Base-by-base conservation (phyloP, 2,888 invertebrate genomes). In the Erebia palarica region DNA sequence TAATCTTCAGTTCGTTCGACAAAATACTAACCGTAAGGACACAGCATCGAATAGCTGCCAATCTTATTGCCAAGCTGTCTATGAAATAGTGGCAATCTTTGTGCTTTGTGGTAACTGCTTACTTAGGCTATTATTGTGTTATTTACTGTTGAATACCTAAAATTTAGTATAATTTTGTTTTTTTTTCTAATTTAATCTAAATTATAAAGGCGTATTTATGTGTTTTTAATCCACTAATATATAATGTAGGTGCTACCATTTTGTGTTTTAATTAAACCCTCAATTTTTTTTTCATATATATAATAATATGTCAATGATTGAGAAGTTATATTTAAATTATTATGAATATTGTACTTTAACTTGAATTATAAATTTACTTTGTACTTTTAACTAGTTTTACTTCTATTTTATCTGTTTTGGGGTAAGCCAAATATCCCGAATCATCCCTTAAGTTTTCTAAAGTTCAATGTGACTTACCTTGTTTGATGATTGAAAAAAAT, bases 381-480 rank as follows among this genome's bases (percentile, higher is more conserved):
- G 5, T 36, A 36, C 5, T 36, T 36, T 7, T 21, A 18, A 57
- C 27, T 58, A 13, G 11, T 58, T 11, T 57, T 21, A 13, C 13
- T 18, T 42, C 1, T 21, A 21, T 14, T 21, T 21, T 49, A 21
- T 49, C 3, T 49, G 1, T 18, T 55, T 61, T 61, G 13, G 44
- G 16, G 9, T 27, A 36, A 36, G 36, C 36, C 14, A 21, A n/a
- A n/a, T n/a, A 64, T 75, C 82, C 85, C 82, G 81, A 78, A 79
- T 82, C 84, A 85, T 86, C 84, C 86, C 85, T 78, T 75, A 70
- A 72, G 10, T 77, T 78, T 81, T 81, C 81, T 80, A 79, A 80
- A 75, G 72, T 74, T 78, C 75, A 84, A 85, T 83, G 85, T 86
- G 85, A 88, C 92, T 93, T 88, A 93, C 92, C 92, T 91, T 91